Evolutionary conservation across 2,797 vertebrate genomes (phyloP).

Genomic region (Cyprinodon diabolis): DNA sequence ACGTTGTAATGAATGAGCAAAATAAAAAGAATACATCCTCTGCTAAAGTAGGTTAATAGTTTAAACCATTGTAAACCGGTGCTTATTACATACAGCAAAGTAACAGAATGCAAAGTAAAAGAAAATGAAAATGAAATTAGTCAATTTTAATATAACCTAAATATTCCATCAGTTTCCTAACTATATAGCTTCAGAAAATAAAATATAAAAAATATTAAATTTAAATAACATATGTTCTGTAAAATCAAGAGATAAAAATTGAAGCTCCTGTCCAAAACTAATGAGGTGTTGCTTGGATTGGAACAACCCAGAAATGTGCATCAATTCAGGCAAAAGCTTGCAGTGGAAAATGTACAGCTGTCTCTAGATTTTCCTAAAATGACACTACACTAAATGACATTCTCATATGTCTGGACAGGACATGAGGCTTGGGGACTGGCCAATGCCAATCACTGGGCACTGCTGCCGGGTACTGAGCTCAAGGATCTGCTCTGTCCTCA

Average conservation of each 20-base stretch:
- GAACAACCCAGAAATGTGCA: constrained; percentile 48
- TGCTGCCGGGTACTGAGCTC: constrained; percentile 45
- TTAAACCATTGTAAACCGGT: background rate
- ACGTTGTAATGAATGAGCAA: constrained; percentile 4
- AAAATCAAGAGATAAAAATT: constrained; percentile 49
- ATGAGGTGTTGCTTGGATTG: constrained; percentile 70
- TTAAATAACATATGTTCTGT: constrained; percentile 17
- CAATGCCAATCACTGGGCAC: constrained; percentile 71
- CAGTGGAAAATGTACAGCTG: constrained; percentile 60
- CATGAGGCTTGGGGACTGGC: constrained; percentile 65
- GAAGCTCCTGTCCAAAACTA: constrained; percentile 48
- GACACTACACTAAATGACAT: constrained; percentile 73
- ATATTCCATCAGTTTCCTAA: constrained; percentile 14
- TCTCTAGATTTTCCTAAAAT: constrained; percentile 73
- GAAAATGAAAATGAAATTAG: background rate
- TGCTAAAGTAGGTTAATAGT: constrained; percentile 5
- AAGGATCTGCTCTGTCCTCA: constrained; percentile 40
- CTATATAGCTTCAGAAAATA: constrained; percentile 9
- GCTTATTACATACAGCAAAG: background rate
- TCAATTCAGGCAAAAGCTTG: constrained; percentile 47
- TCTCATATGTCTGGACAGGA: constrained; percentile 77
- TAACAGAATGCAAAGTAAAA: background rate
- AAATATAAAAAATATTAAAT: constrained; percentile 20
- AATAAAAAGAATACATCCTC: constrained; percentile 1
- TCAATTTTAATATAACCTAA: background rate